Conservation (phyloP, 1,140 invertebrate genomes). For the Drosophila truncata region DNA sequence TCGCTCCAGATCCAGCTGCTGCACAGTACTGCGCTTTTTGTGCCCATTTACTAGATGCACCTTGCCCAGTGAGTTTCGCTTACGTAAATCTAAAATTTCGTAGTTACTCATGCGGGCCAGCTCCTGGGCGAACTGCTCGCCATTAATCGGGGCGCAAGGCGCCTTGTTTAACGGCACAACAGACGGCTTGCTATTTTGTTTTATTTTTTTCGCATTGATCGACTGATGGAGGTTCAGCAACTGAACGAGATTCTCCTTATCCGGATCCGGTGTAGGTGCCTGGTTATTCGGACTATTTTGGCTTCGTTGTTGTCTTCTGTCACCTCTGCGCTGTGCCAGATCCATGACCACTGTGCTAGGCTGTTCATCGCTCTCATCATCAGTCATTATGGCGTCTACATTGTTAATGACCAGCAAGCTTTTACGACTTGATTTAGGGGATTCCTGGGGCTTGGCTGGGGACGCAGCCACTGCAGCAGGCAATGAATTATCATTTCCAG, state of each 20-base stretch:
- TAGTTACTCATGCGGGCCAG: slow-evolving; percentile 64
- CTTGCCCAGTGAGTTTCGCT: slow-evolving; percentile 63
- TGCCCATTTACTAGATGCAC: slow-evolving; percentile 41
- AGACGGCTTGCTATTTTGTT: neutral
- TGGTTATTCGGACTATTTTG: slow-evolving; percentile 5
- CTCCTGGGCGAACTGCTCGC: slow-evolving; percentile 68
- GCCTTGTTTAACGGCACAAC: slow-evolving; percentile 63
- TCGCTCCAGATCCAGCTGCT: slow-evolving; percentile 46
- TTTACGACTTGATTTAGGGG: slow-evolving; percentile 16
- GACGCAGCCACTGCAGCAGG: slow-evolving; percentile 2
- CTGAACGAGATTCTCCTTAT: slow-evolving; percentile 28
- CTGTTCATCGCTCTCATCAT: slow-evolving; percentile 66
- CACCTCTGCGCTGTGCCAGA: slow-evolving; percentile 47
- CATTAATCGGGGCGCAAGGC: slow-evolving; percentile 66
- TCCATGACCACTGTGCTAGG: slow-evolving; percentile 47
- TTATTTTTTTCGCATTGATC: slow-evolving; percentile 2
- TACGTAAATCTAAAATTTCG: slow-evolving; percentile 77
- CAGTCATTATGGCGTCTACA: slow-evolving; percentile 54
- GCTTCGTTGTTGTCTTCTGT: slow-evolving; percentile 15
- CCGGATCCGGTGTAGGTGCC: neutral
- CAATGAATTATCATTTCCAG: neutral
- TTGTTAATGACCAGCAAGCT: neutral
- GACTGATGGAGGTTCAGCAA: slow-evolving; percentile 60
- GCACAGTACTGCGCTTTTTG: neutral
- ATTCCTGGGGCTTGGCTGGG: neutral